Evolutionary conservation across 2,888 invertebrate species (phyloP).

Genomic region (Chirona hameri): DNA sequence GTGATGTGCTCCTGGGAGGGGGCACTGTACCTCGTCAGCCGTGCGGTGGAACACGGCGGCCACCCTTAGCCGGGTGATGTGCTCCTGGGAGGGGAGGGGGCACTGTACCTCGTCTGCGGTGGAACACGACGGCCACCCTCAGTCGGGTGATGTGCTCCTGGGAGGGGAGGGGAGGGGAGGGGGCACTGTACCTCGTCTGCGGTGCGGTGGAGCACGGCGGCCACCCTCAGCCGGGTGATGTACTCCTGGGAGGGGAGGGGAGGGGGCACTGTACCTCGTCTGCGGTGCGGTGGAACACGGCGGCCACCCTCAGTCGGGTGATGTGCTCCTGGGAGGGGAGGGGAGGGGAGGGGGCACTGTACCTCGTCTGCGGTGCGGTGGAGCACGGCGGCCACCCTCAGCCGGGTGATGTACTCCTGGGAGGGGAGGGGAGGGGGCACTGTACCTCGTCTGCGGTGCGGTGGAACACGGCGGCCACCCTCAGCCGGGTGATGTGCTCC

Average conservation of each 20-base stretch:
- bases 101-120: constrained; percentile 51
- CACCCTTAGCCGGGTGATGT: constrained; percentile 68
- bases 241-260: constrained; percentile 73
- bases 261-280: not conserved
- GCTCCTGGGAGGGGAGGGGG: constrained; percentile 69
- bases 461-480: constrained; percentile 72
- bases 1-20: constrained; percentile 73
- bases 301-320: constrained; percentile 68
- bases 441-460: constrained; percentile 48
- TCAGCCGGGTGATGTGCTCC: constrained; percentile 69
- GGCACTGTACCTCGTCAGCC: constrained; percentile 43
- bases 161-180: no score
- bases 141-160: constrained; percentile 72
- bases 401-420: constrained; percentile 70
- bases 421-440: no score
- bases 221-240: constrained; percentile 68
- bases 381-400: constrained; percentile 71
- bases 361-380: constrained; percentile 54
- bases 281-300: constrained; percentile 65
- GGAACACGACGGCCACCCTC: constrained; percentile 70
- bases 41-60: constrained; percentile 70
- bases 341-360: no score
- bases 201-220: constrained; percentile 67
- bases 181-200: not conserved
- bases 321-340: constrained; percentile 72